These are phyloP conservation scores for Scaptomyza polygonia DNA, from an alignment of 2,888 invertebrate species.

Conservation along the genomic window DNA sequence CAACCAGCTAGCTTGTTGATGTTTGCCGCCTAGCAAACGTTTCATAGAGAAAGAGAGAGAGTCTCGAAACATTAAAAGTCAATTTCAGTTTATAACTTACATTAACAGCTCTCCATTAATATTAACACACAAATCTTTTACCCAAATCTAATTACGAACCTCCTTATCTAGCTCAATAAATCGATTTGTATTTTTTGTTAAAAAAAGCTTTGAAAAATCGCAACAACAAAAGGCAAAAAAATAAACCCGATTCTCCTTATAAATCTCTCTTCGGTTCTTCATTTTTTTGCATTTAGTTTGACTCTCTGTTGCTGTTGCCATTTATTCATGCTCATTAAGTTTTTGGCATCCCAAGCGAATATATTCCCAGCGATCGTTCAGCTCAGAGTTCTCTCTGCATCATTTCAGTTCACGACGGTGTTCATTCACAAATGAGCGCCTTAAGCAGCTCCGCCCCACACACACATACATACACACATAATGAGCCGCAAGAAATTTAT, in stretches of 20 bases:
- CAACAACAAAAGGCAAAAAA: slow-evolving; percentile 22
- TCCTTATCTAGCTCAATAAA: slow-evolving; percentile 33
- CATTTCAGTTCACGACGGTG: slow-evolving; percentile 63
- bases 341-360: slow-evolving; percentile 59
- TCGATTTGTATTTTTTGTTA: slow-evolving; percentile 18
- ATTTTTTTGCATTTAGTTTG: slow-evolving; percentile 16
- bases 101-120: slow-evolving; percentile 66
- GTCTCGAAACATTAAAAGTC: slow-evolving; percentile 47
- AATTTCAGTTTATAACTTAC: slow-evolving; percentile 62
- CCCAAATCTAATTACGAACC: slow-evolving; percentile 70
- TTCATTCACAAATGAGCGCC: slow-evolving; percentile 83
- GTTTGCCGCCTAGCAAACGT: slow-evolving; percentile 45
- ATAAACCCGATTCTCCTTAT: slow-evolving; percentile 38
- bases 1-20: slow-evolving; percentile 47
- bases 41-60: too few relatives aligned
- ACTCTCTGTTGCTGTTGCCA: slow-evolving; percentile 49
- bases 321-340: slow-evolving; percentile 80
- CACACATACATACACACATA: slow-evolving; percentile 53
- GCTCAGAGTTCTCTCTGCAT: slow-evolving; percentile 29
- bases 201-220: slow-evolving; percentile 37
- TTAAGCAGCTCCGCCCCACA: slow-evolving; percentile 83
- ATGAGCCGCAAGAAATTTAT: slow-evolving; percentile 71
- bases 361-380: slow-evolving; percentile 44
- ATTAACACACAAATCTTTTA: slow-evolving; percentile 65
- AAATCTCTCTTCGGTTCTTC: slow-evolving; percentile 8